Percentiles rank a stretch among this genome's conserved stretches.
Evolutionary conservation across 1,140 invertebrate genomes (phyloP).

Genomic region (Pemphigus obesinymphae): DNA sequence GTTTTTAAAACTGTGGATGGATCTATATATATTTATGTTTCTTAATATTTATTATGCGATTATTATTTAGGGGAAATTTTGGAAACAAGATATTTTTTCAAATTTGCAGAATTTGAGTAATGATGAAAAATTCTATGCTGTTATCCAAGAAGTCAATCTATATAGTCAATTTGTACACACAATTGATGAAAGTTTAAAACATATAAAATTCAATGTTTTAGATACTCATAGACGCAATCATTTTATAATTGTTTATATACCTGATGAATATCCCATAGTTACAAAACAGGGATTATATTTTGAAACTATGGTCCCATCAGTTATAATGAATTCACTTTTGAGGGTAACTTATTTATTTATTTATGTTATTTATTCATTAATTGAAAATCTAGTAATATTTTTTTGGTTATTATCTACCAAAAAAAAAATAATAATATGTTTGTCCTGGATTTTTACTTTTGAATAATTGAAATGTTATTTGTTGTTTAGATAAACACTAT

Average conservation of each 20-base stretch:
- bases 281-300: not conserved
- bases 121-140: not conserved
- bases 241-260: constrained; percentile 22
- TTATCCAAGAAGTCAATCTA: constrained; percentile 6
- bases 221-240: not conserved
- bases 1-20: too few relatives aligned
- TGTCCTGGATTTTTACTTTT: not conserved
- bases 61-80: not conserved
- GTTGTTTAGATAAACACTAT: not conserved
- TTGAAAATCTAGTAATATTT: not conserved
- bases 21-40: not conserved
- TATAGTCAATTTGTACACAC: not conserved
- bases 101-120: not conserved
- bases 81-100: not conserved
- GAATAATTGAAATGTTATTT: not conserved
- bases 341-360: constrained; percentile 1
- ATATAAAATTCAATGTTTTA: not conserved
- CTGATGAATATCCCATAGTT: not conserved
- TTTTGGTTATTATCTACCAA: not conserved
- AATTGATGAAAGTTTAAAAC: constrained; percentile 3
- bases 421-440: not conserved
- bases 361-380: too few relatives aligned
- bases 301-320: not conserved
- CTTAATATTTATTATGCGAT: not conserved
- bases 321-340: not conserved